Base-by-base conservation (phyloP, 2,113 vertebrate genomes). In the Gasterosteus nipponicus region DNA sequence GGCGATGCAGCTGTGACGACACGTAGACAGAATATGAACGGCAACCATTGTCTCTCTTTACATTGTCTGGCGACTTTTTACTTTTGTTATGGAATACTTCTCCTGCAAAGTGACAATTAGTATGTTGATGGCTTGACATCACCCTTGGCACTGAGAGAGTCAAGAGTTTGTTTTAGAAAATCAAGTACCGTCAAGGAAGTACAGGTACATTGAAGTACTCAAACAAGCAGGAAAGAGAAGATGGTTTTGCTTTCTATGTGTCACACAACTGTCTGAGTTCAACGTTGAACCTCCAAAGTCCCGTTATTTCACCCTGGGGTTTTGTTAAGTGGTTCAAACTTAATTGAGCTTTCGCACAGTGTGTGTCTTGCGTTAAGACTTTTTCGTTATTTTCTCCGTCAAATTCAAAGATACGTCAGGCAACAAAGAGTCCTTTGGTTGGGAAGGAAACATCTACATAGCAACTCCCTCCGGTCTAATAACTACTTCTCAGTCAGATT, bases 401-500 rank as follows among this genome's bases (percentile, higher is more conserved):
- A 54, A 10, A 53, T 22, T 5, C 0, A 53, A 53, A 58, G 26
- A 12, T 7, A 15, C 35, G 3, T 53, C 18, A 11, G 31, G 61
- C 29, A 69, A 33, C 39, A 82, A 68, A 74, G 53, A 41, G 1
- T 44, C 11, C 1, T 14, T 18, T 60, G 33, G 44, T 73, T 61
- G 61, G 60, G 42, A 44, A 65, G 59, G 61, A 60, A 61, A 75
- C 62, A 71, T 70, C 10, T 68, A n/a, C 31, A 65, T 68, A 35
- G 46, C 65, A 68, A 80, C 29, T 80, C 75, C 69, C 57, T 44
- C 15, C 49, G 70, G 63, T 72, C 60, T 69, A 64, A 77, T 86
- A 78, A 77, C 62, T 81, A 63, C 67, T 56, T 61, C 6, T 83
- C 46, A 80, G 73, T 53, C 66, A 83, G 75, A 70, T 84, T 61